These are phyloP conservation scores for Eledona agricola DNA, from an alignment of 2,888 invertebrate genomes.

Conservation along the genomic window DNA sequence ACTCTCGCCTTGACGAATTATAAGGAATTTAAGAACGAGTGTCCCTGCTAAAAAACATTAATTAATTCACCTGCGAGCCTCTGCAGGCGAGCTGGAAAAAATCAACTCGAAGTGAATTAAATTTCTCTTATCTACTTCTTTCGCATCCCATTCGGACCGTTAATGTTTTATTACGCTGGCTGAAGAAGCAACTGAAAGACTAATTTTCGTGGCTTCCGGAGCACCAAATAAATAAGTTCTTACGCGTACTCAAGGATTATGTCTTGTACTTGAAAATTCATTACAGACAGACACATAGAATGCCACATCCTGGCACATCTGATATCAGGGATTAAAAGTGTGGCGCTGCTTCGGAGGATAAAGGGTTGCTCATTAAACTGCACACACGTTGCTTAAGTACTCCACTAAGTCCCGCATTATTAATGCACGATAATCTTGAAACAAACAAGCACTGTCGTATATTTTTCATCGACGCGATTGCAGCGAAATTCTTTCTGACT, in stretches of 20 bases:
- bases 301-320: constrained; percentile 33
- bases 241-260: constrained; percentile 32
- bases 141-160: too few species aligned
- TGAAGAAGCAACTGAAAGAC: too few species aligned
- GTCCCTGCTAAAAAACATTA: constrained; percentile 31
- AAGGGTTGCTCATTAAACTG: constrained; percentile 40
- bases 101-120: too few species aligned
- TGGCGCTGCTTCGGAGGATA: constrained; percentile 23
- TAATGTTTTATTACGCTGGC: too few species aligned
- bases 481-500: constrained; percentile 8
- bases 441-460: constrained; percentile 13
- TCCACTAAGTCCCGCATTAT: constrained; percentile 40
- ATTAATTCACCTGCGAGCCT: constrained; percentile 38
- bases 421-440: constrained; percentile 38
- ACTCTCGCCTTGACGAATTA: constrained; percentile 36
- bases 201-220: constrained; percentile 5
- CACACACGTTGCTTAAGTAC: constrained; percentile 39
- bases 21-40: constrained; percentile 33
- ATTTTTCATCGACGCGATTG: constrained; percentile 21
- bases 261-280: constrained; percentile 38
- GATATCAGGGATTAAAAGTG: constrained; percentile 33
- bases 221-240: constrained; percentile 27
- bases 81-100: too few species aligned
- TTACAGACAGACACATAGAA: constrained; percentile 40
- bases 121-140: too few species aligned